Base-by-base conservation (phyloP, 2,888 invertebrate genomes). In the Megaustenia siamemsis region DNA sequence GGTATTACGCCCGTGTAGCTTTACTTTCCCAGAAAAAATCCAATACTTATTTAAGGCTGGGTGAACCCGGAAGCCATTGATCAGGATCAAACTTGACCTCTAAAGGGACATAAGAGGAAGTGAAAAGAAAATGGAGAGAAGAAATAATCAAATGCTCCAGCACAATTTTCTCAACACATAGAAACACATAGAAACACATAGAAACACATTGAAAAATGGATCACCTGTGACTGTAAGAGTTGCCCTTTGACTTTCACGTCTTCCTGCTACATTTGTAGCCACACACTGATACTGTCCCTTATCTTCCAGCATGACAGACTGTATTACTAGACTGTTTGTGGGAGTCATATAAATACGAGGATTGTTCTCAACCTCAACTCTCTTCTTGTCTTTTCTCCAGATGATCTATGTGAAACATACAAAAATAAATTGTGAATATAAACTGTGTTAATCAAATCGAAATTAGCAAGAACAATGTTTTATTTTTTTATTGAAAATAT, bases 211-310 rank as follows among this genome's bases (percentile, higher is more conserved):
- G 12, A 60, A 38, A 49, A 60, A 49, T 38, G 10, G 45, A n/a
- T 56, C 56, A 88, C 87, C 86, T 83, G 49, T 35, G n/a, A 88
- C 86, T 1, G 81, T 83, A 15, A 88, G 73, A 5, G 18, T 35
- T 21, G 83, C 87, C 10, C 24, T 12, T 3, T 40, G 38, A 68
- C 87, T 88, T 21, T 83, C 79, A 32, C 84, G 71, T 40, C 85
- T 77, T 21, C 82, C 83, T 49, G 85, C 86, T 40, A 40, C 24
- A 43, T 86, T 88, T 35, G 60, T 84, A 18, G 81, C 87, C 1
- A 83, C 56, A 66, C 87, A 88, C 35, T 79, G 69, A 80, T 88
- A 88, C 10, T 32, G 21, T 10, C 87, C 87, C 6, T 76, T 84
- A 60, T 88, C 87, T 40, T 86, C 63, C n/a, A 32, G n/a, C 35